Percentiles rank a stretch among this genome's conserved stretches.
Evolutionary conservation across 2,888 invertebrate species (phyloP).

Genomic region (Trissolcus brochymenae): DNA sequence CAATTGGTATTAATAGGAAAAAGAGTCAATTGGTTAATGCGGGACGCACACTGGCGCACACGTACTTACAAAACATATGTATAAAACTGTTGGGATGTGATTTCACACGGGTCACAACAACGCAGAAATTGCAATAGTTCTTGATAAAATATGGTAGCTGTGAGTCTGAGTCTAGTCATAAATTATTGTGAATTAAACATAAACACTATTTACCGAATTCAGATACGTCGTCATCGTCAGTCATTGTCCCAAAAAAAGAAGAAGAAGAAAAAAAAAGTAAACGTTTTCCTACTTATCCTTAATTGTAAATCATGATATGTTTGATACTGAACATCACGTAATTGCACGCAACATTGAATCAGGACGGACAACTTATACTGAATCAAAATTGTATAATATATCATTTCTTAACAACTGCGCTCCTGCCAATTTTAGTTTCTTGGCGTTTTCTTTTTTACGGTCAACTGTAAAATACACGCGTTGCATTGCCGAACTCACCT

Average conservation of each 20-base stretch:
- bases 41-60: slow-evolving; percentile 75
- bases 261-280: too few species aligned
- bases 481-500: slow-evolving; percentile 82
- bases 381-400: slow-evolving; percentile 33
- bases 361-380: slow-evolving; percentile 68
- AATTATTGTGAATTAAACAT: slow-evolving; percentile 25
- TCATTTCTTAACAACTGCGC: slow-evolving; percentile 7
- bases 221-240: slow-evolving; percentile 18
- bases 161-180: slow-evolving; percentile 38
- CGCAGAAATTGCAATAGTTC: slow-evolving; percentile 77
- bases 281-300: slow-evolving; percentile 1
- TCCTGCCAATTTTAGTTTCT: not conserved
- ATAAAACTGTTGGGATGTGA: slow-evolving; percentile 78
- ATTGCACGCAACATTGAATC: slow-evolving; percentile 71
- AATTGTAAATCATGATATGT: slow-evolving; percentile 53
- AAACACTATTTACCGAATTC: slow-evolving; percentile 10
- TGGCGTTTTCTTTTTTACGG: slow-evolving; percentile 7
- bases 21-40: slow-evolving; percentile 65
- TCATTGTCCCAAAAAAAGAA: not conserved
- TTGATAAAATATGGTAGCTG: slow-evolving; percentile 22
- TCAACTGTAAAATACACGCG: slow-evolving; percentile 11
- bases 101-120: slow-evolving; percentile 90
- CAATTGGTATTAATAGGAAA: slow-evolving; percentile 61
- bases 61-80: slow-evolving; percentile 76
- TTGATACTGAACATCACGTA: slow-evolving; percentile 53